Conservation (phyloP, 1,140 invertebrate species). For the Hyles vespertilio region DNA sequence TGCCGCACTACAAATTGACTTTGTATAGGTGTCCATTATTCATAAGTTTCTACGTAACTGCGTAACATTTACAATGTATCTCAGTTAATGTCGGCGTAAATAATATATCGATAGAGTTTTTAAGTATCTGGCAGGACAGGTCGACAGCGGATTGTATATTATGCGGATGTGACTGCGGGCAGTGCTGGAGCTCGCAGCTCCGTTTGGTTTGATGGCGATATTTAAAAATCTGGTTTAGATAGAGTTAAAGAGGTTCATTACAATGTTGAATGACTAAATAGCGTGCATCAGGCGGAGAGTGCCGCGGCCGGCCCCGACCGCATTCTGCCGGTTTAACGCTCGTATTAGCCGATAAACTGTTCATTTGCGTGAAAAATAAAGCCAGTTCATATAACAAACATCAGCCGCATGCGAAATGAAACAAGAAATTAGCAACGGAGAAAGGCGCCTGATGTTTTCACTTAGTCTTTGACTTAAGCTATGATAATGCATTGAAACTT, state of each 20-base stretch:
- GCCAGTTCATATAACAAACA: conserved; percentile 25
- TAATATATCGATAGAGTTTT: conserved; percentile 25
- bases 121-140: conserved; percentile 6
- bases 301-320: conserved; percentile 18
- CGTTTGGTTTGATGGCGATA: neutral
- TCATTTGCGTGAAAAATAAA: conserved; percentile 41
- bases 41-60: conserved; percentile 16
- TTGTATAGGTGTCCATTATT: conserved; percentile 28
- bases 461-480: conserved; percentile 4
- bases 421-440: conserved; percentile 18
- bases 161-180: neutral
- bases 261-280: conserved; percentile 41
- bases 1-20: conserved; percentile 35
- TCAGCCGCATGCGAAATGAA: conserved; percentile 23
- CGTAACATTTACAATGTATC: conserved; percentile 24
- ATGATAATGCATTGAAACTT: neutral
- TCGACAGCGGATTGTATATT: conserved; percentile 6
- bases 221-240: conserved; percentile 4
- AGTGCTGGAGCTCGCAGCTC: no score
- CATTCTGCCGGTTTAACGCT: conserved; percentile 31
- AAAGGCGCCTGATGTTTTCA: conserved; percentile 7
- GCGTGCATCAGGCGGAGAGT: conserved; percentile 25
- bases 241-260: conserved; percentile 27
- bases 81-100: conserved; percentile 21
- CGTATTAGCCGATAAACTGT: conserved; percentile 29